Percentiles rank a stretch among this genome's conserved stretches.
Conservation (phyloP, 2,113 vertebrate species). For the Periophthalmodon schlosseri region DNA sequence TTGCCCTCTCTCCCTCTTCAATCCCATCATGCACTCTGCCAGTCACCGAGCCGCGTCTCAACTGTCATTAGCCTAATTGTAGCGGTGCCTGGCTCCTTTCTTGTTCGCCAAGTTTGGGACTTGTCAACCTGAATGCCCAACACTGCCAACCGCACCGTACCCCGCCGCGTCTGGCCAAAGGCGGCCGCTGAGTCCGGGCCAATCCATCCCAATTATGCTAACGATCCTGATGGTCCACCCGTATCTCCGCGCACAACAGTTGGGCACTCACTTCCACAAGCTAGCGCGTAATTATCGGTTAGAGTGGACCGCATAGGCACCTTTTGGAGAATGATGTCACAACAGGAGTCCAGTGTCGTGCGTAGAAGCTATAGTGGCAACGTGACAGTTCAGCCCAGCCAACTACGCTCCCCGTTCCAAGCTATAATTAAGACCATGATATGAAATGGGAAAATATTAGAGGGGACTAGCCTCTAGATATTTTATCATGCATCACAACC, state of each 20-base stretch:
- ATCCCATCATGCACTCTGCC: conserved; percentile 30
- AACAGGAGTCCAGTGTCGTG: neutral
- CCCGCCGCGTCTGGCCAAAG: conserved; percentile 25
- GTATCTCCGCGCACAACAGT: conserved; percentile 11
- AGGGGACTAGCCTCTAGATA: neutral
- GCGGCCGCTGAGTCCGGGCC: conserved; percentile 14
- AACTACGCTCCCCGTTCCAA: neutral
- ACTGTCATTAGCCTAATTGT: conserved; percentile 60
- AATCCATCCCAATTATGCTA: conserved; percentile 36
- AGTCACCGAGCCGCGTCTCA: conserved; percentile 43
- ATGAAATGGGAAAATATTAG: neutral
- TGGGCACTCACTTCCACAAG: conserved; percentile 9
- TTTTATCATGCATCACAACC: neutral
- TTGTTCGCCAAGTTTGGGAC: conserved; percentile 33
- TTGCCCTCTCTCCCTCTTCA: conserved; percentile 31
- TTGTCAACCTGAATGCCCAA: conserved; percentile 41
- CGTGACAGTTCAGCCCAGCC: neutral
- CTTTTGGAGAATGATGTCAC: conserved; percentile 14
- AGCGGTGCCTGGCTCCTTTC: conserved; percentile 36
- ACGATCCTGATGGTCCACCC: conserved; percentile 23
- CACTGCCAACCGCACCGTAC: conserved; percentile 31
- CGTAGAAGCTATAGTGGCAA: conserved; percentile 7
- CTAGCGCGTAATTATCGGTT: conserved; percentile 22
- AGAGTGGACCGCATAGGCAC: conserved; percentile 1
- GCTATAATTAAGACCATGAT: neutral